phyloP scores from a whole-genome alignment of 2,113 vertebrate species.

The Conger conger region DNA sequence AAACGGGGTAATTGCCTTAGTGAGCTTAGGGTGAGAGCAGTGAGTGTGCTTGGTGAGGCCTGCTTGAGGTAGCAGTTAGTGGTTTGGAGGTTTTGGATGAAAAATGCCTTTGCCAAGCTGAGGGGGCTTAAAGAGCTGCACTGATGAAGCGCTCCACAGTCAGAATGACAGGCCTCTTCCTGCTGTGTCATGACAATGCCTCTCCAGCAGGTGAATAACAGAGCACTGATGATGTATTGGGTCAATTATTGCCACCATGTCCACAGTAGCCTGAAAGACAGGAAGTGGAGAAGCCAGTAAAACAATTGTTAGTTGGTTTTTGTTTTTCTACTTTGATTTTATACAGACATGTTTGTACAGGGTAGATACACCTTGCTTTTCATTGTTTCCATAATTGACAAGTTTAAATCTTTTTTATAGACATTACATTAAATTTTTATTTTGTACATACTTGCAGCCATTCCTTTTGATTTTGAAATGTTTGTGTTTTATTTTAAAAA shows the following conservation, averaged over 20 bases:
- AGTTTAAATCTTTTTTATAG: slow-evolving; percentile 13
- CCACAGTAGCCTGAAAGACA: slow-evolving; percentile 10
- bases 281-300: background rate
- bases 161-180: background rate
- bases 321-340: slow-evolving; percentile 18
- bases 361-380: slow-evolving; percentile 26
- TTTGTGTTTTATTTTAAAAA: slow-evolving; percentile 9
- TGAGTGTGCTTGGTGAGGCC: slow-evolving; percentile 7
- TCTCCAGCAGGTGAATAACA: slow-evolving; percentile 7
- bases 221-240: background rate
- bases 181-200: slow-evolving; percentile 14
- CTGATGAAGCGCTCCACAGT: background rate
- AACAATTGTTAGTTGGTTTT: slow-evolving; percentile 14
- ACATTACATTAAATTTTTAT: slow-evolving; percentile 26
- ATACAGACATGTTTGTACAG: slow-evolving; percentile 34
- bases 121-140: background rate
- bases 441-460: slow-evolving; percentile 20
- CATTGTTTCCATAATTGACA: slow-evolving; percentile 27
- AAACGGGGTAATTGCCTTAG: background rate
- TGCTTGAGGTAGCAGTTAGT: background rate
- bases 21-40: background rate
- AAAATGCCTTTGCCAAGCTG: background rate
- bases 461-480: background rate
- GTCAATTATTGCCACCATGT: background rate
- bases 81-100: background rate